A percentile compares a stretch with the other conserved stretches of the same genome.
phyloP scores from a whole-genome alignment of 2,797 vertebrate species.

The Gymnocypris eckloni region DNA sequence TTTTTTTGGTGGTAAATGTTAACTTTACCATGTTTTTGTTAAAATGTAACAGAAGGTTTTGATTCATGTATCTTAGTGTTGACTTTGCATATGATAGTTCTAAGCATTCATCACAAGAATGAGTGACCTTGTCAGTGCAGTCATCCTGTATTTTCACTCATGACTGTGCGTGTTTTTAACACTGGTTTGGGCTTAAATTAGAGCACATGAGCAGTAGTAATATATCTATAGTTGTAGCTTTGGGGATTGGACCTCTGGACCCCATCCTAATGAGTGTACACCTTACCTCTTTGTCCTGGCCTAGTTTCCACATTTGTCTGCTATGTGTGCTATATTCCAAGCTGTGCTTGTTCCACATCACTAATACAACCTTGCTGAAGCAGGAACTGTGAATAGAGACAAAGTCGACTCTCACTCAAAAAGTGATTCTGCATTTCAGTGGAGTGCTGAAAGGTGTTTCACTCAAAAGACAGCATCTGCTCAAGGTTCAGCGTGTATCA shows the following conservation, averaged over 20 bases:
- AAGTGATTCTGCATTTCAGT: conserved; percentile 54
- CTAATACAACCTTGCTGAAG: conserved; percentile 61
- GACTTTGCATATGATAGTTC: not conserved
- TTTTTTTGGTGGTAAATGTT: too few relatives aligned
- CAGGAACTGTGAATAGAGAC: conserved; percentile 38
- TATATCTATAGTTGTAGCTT: conserved; percentile 63
- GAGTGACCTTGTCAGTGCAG: too few relatives aligned
- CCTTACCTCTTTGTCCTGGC: conserved; percentile 65
- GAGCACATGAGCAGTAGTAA: conserved; percentile 57
- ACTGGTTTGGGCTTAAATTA: conserved; percentile 61
- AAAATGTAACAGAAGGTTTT: too few relatives aligned
- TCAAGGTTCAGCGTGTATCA: conserved; percentile 71
- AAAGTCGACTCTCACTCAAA: conserved; percentile 29
- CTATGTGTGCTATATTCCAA: conserved; percentile 63
- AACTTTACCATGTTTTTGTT: too few relatives aligned
- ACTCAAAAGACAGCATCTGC: conserved; percentile 62
- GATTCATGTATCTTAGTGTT: too few relatives aligned
- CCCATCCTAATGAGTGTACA: conserved; percentile 74
- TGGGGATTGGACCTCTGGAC: conserved; percentile 71
- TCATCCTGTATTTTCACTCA: conserved; percentile 11
- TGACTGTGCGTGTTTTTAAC: conserved; percentile 31
- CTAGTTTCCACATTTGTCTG: conserved; percentile 68
- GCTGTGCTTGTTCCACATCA: conserved; percentile 59
- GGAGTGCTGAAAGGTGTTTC: conserved; percentile 34
- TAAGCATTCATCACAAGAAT: not conserved